phyloP scores from a whole-genome alignment of 2,113 vertebrate genomes.

The Rhinoderma darwinii region DNA sequence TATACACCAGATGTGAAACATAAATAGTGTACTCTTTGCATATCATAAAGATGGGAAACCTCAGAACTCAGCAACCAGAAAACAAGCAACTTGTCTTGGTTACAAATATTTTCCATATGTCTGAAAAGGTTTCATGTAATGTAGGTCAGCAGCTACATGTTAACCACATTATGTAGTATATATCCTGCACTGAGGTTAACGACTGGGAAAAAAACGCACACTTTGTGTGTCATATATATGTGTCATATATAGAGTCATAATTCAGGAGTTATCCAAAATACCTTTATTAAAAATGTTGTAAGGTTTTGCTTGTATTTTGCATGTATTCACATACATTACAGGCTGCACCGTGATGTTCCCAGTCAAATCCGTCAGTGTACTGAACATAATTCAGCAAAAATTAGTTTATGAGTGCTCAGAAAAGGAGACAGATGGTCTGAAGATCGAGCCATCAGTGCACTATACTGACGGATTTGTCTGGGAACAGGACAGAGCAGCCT shows the following conservation, averaged over 20 bases:
- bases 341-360: too few relatives aligned
- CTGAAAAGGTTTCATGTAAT: neutral
- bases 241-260: neutral
- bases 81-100: neutral
- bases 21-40: neutral
- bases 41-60: neutral
- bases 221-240: neutral
- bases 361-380: too few relatives aligned
- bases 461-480: too few relatives aligned
- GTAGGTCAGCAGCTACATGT: neutral
- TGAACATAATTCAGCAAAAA: too few relatives aligned
- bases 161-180: neutral
- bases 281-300: too few relatives aligned
- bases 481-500: too few relatives aligned
- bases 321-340: too few relatives aligned
- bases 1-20: neutral
- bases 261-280: too few relatives aligned
- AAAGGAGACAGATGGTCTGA: too few relatives aligned
- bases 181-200: neutral
- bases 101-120: constrained; percentile 4
- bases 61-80: neutral
- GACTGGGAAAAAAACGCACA: neutral
- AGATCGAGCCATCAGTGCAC: too few relatives aligned
- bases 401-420: too few relatives aligned
- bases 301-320: too few relatives aligned